These are phyloP conservation scores for Napeogenes sylphis DNA, from an alignment of 2,888 invertebrate genomes.

Conservation along the genomic window DNA sequence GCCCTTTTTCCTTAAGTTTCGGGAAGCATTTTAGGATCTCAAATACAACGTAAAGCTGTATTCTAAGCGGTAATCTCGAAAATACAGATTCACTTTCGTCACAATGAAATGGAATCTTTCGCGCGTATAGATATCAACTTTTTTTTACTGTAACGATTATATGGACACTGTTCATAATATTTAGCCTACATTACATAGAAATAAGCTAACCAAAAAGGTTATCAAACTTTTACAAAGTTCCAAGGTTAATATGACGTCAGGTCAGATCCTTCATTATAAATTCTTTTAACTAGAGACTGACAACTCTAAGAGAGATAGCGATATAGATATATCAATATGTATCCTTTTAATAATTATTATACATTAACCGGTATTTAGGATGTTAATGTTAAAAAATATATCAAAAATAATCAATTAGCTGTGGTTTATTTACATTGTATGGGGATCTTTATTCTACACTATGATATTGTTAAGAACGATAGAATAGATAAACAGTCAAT, in stretches of 20 bases:
- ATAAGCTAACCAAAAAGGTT: slow-evolving; percentile 27
- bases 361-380: not conserved
- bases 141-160: slow-evolving; percentile 11
- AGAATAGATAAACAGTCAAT: too few species aligned
- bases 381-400: not conserved
- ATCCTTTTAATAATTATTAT: not conserved
- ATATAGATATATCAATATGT: not conserved
- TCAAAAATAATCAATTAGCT: not conserved
- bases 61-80: not conserved
- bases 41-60: too few species aligned
- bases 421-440: not conserved
- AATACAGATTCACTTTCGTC: slow-evolving; percentile 35
- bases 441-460: not conserved
- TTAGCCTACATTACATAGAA: not conserved
- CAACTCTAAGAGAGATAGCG: not conserved
- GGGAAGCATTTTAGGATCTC: too few species aligned
- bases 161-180: not conserved
- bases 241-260: slow-evolving; percentile 26
- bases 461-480: not conserved
- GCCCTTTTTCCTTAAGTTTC: not conserved
- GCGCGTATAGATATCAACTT: slow-evolving; percentile 26
- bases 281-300: not conserved
- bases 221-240: slow-evolving; percentile 29
- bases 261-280: not conserved
- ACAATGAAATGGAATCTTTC: slow-evolving; percentile 40